A percentile compares a stretch with the other conserved stretches of the same genome.
These are phyloP conservation scores for Aleiodes alternator DNA, from an alignment of 2,888 invertebrate species.

Conservation along the genomic window DNA sequence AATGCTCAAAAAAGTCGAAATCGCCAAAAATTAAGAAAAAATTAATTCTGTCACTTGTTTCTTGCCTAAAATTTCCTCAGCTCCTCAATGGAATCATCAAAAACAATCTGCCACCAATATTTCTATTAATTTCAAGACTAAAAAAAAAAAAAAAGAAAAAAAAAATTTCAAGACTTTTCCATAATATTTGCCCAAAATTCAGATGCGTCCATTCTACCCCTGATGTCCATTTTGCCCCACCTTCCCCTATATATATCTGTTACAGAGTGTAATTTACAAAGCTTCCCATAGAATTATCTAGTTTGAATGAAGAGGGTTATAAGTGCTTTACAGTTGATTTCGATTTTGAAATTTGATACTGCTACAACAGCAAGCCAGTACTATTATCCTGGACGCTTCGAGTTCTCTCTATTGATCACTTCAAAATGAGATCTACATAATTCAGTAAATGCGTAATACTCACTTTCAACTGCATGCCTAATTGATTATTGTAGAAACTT, in stretches of 20 bases:
- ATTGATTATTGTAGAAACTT: neutral
- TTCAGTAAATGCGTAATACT: slow-evolving; percentile 20
- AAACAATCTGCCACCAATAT: too few relatives aligned
- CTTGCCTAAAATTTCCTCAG: too few relatives aligned
- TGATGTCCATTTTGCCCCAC: too few relatives aligned
- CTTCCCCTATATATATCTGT: neutral
- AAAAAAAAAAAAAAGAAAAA: too few relatives aligned
- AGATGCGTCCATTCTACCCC: too few relatives aligned
- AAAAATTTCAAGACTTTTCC: too few relatives aligned
- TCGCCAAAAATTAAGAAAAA: too few relatives aligned
- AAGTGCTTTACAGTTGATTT: slow-evolving; percentile 4
- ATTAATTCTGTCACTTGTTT: too few relatives aligned
- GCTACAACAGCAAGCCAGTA: neutral
- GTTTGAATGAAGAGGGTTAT: neutral
- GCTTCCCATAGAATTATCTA: slow-evolving; percentile 5
- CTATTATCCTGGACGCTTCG: neutral
- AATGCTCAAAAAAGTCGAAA: too few relatives aligned
- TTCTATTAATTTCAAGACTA: too few relatives aligned
- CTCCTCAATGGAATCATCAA: too few relatives aligned
- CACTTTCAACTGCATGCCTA: slow-evolving; percentile 1
- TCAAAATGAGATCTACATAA: slow-evolving; percentile 2
- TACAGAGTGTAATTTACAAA: neutral
- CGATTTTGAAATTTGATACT: slow-evolving; percentile 24
- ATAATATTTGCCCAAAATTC: too few relatives aligned
- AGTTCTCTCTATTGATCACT: slow-evolving; percentile 16